phyloP scores from a whole-genome alignment of 2,113 vertebrate species.

The Silurus meridionalis region DNA sequence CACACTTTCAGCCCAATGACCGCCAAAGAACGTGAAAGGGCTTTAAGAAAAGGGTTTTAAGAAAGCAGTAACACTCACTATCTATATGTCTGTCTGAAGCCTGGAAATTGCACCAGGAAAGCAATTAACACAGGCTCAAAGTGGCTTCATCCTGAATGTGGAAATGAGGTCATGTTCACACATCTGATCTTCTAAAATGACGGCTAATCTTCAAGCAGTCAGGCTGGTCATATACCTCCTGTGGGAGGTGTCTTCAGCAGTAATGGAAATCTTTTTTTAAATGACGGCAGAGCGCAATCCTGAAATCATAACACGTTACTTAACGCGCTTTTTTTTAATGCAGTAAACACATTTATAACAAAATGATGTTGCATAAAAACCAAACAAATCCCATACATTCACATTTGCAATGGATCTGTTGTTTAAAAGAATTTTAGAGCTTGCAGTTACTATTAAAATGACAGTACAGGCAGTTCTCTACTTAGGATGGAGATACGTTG shows the following conservation, averaged over 20 bases:
- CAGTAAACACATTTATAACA: neutral
- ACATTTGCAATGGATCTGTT: neutral
- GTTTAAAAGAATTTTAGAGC: neutral
- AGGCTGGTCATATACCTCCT: neutral
- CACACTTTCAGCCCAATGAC: neutral
- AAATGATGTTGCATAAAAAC: neutral
- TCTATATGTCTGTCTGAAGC: neutral
- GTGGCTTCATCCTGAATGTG: slow-evolving; percentile 1
- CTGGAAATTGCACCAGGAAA: slow-evolving; percentile 7
- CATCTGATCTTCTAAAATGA: slow-evolving; percentile 9
- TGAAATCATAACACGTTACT: neutral
- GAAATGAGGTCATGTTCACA: slow-evolving; percentile 20
- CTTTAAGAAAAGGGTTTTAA: neutral
- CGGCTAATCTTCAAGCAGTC: neutral
- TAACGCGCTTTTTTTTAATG: neutral
- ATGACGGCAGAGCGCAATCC: neutral
- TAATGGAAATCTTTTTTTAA: neutral
- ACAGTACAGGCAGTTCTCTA: neutral
- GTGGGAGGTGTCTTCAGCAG: neutral
- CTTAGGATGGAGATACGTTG: too few species aligned
- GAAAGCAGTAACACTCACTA: neutral
- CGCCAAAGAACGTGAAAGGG: neutral
- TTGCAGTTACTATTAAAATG: neutral
- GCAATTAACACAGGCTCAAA: slow-evolving; percentile 19
- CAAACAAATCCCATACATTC: neutral